A percentile compares a stretch with the other conserved stretches of the same genome.
phyloP scores from a whole-genome alignment of 1,140 invertebrate species.

The Himalopsyche phryganea region DNA sequence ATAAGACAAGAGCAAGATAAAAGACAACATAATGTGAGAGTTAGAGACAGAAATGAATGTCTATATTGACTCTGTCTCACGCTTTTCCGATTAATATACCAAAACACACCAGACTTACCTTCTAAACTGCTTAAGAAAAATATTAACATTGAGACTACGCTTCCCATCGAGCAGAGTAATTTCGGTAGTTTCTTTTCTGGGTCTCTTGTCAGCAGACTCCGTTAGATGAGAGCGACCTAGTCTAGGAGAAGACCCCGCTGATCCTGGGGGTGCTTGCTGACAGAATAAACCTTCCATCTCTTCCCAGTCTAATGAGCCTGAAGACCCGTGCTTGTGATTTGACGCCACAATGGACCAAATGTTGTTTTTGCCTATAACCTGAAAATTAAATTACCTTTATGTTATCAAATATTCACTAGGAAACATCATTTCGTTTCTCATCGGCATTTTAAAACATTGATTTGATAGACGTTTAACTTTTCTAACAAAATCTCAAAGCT shows the following conservation, averaged over 20 bases:
- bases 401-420: too few species aligned
- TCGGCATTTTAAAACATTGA: too few species aligned
- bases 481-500: too few species aligned
- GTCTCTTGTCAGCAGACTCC: constrained; percentile 43
- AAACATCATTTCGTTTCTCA: too few species aligned
- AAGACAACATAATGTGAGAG: too few species aligned
- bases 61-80: too few species aligned
- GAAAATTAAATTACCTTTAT: too few species aligned
- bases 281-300: constrained; percentile 92
- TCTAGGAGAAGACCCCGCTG: constrained; percentile 56
- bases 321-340: constrained; percentile 71
- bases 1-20: too few species aligned
- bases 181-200: constrained; percentile 67
- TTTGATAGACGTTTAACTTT: too few species aligned
- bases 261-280: constrained; percentile 66
- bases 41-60: too few species aligned
- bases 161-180: constrained; percentile 91
- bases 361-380: constrained; percentile 82
- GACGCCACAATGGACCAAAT: constrained; percentile 89
- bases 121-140: constrained; percentile 96
- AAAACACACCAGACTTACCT: constrained; percentile 53
- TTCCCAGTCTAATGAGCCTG: constrained; percentile 80
- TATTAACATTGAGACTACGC: constrained; percentile 93
- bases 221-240: constrained; percentile 52
- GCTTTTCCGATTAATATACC: too few species aligned